phyloP scores from a whole-genome alignment of 2,113 vertebrate species.

The Proterorhinus semilunaris region DNA sequence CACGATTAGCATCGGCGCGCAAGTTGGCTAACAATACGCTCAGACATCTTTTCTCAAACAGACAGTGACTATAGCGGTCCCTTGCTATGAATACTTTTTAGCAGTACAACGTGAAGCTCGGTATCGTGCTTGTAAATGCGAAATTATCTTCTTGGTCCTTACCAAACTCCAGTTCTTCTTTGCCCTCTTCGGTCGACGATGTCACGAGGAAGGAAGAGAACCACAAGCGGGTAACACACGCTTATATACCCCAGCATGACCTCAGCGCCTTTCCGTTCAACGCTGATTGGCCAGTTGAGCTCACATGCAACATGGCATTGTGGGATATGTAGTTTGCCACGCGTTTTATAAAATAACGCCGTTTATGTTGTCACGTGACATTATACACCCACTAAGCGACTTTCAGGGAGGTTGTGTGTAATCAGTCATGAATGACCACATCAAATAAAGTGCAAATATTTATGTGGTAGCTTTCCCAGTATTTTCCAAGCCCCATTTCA shows the following conservation, averaged over 20 bases:
- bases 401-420: neutral
- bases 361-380: neutral
- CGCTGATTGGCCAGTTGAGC: neutral
- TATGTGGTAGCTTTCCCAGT: neutral
- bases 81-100: no score
- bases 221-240: neutral
- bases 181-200: no score
- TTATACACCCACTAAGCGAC: neutral
- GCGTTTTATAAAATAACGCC: neutral
- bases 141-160: neutral
- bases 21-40: no score
- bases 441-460: neutral
- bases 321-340: constrained; percentile 3
- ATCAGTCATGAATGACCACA: neutral
- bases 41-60: no score
- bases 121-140: neutral
- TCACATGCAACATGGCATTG: neutral
- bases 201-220: neutral
- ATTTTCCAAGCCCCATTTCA: constrained; percentile 35
- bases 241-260: neutral
- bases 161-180: neutral
- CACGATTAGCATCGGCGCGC: no score
- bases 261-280: neutral
- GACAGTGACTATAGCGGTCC: no score
- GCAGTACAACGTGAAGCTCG: no score